These are phyloP conservation scores for Scalopus aquaticus DNA, from an alignment of 2,113 vertebrate genomes.

Conservation along the genomic window DNA sequence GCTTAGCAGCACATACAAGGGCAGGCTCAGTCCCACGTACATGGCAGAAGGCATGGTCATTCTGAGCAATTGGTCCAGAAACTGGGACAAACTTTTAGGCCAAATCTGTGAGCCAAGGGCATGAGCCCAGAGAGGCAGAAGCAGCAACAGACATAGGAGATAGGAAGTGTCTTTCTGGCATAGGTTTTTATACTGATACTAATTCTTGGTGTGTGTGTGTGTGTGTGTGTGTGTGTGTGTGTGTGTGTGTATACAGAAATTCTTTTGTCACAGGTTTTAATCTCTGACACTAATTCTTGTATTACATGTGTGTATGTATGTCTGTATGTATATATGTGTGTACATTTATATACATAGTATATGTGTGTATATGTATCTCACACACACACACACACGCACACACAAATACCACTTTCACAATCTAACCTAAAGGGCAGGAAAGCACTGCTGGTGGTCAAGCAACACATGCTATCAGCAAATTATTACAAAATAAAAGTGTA, in stretches of 20 bases:
- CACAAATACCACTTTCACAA: background rate
- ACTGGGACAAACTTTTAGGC: background rate
- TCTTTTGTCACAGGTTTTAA: background rate
- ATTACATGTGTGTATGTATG: no score
- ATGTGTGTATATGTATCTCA: no score
- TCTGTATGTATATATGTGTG: no score
- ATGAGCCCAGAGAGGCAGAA: background rate
- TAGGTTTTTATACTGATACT: no score
- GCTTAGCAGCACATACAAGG: background rate
- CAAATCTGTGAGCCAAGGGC: background rate
- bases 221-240: no score
- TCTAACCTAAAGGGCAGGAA: background rate
- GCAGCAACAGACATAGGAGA: background rate
- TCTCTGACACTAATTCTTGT: background rate
- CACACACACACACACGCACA: no score
- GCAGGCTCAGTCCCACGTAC: background rate
- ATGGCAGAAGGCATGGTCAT: no score
- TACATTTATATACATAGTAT: no score
- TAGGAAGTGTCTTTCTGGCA: background rate
- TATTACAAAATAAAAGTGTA: background rate
- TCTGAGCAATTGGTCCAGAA: background rate
- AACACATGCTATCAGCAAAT: background rate
- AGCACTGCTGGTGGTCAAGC: background rate
- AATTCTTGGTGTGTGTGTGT: no score
- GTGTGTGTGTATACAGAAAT: no score